A percentile compares a stretch with the other conserved stretches of the same genome.
These are phyloP conservation scores for Tyria jacobaeae DNA, from an alignment of 2,888 invertebrate genomes.

Conservation along the genomic window DNA sequence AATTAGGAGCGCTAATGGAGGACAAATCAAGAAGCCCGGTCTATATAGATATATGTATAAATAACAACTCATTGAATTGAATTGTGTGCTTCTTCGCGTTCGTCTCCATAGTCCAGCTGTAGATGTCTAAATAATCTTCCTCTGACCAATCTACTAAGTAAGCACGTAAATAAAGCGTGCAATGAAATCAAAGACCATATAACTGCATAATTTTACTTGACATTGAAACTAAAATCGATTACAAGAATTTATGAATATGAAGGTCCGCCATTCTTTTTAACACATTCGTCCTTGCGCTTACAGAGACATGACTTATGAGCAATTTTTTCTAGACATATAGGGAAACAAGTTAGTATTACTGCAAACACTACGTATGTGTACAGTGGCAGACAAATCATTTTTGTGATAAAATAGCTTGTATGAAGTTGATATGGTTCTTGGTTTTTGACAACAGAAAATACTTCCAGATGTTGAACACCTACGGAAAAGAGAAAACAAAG, in stretches of 20 bases:
- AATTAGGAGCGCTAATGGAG: not conserved
- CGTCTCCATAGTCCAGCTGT: not conserved
- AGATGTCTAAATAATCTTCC: not conserved
- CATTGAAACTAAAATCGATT: not conserved
- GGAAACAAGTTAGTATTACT: constrained; percentile 3
- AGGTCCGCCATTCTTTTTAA: constrained; percentile 8
- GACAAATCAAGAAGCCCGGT: not conserved
- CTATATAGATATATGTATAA: not conserved
- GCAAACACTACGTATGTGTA: constrained; percentile 37
- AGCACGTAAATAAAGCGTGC: not conserved
- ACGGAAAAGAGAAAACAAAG: constrained; percentile 62
- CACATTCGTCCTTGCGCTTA: not conserved
- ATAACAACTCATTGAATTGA: not conserved
- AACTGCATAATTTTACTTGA: constrained; percentile 13
- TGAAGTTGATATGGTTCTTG: constrained; percentile 28
- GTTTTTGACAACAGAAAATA: constrained; percentile 1
- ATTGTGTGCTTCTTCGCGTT: too few relatives aligned
- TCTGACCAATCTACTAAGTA: not conserved
- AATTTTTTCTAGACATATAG: not conserved
- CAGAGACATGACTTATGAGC: not conserved
- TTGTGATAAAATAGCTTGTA: constrained; percentile 1
- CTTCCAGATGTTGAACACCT: constrained; percentile 42
- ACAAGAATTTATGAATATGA: constrained; percentile 8
- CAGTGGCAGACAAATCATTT: constrained; percentile 65
- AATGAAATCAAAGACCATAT: constrained; percentile 14